These are phyloP conservation scores for Orius insidiosus DNA, from an alignment of 1,140 invertebrate species.

Conservation along the genomic window DNA sequence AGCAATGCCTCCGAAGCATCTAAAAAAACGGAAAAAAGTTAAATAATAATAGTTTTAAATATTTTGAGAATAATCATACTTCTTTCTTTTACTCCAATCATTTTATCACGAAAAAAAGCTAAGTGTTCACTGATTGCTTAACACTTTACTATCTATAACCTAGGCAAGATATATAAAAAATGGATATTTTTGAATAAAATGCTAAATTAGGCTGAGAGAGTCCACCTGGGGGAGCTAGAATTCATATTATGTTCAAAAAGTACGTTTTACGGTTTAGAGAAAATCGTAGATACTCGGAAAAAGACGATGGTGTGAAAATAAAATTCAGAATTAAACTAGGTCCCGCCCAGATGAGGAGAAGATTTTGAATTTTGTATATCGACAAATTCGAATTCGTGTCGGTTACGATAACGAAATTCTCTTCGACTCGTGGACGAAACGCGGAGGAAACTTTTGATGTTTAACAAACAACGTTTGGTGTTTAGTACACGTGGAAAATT, in stretches of 20 bases:
- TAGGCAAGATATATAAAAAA: not conserved
- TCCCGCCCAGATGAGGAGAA: constrained; percentile 8
- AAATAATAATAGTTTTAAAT: not conserved
- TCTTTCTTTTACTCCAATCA: not conserved
- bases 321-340: constrained; percentile 10
- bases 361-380: constrained; percentile 11
- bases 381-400: constrained; percentile 2
- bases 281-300: not conserved
- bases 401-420: not conserved
- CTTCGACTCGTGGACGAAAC: not conserved
- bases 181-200: constrained; percentile 2
- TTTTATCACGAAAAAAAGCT: not conserved
- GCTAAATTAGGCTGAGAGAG: constrained; percentile 1
- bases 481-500: not conserved
- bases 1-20: constrained; percentile 24
- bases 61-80: not conserved
- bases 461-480: not conserved
- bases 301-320: not conserved
- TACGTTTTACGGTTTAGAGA: not conserved
- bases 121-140: not conserved
- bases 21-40: constrained; percentile 11
- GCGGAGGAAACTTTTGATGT: not conserved
- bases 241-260: too few relatives aligned
- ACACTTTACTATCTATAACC: not conserved
- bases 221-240: too few relatives aligned